These are phyloP conservation scores for Drosophila mayri DNA, from an alignment of 1,140 invertebrate species.

Conservation along the genomic window DNA sequence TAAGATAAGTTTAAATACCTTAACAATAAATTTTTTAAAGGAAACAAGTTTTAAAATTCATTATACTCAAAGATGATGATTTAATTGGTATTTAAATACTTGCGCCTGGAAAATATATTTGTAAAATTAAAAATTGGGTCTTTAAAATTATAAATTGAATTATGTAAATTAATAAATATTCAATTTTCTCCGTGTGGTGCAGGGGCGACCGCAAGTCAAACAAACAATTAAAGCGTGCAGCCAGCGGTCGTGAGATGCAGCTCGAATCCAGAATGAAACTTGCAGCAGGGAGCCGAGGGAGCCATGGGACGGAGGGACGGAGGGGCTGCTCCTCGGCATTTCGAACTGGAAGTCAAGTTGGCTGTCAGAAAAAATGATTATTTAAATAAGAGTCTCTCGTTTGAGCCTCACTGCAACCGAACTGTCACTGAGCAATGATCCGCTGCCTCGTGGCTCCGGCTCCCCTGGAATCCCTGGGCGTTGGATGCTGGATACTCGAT, in stretches of 20 bases:
- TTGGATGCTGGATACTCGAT: conserved; percentile 21
- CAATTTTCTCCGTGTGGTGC: conserved; percentile 22
- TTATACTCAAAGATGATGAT: neutral
- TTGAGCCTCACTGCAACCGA: conserved; percentile 74
- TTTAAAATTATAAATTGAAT: neutral
- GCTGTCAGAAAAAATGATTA: conserved; percentile 85
- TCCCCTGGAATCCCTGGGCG: conserved; percentile 36
- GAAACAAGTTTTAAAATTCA: neutral
- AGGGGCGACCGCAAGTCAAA: conserved; percentile 71
- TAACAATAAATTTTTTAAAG: neutral
- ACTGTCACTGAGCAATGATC: conserved; percentile 72
- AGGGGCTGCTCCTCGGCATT: conserved; percentile 49
- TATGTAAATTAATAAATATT: neutral
- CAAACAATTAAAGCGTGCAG: conserved; percentile 80
- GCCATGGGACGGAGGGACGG: conserved; percentile 3
- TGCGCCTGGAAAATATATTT: neutral
- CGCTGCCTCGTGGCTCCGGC: conserved; percentile 41
- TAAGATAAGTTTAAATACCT: neutral
- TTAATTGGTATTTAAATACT: too few relatives aligned
- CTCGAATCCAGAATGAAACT: conserved; percentile 62
- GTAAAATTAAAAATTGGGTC: neutral
- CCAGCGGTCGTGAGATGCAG: conserved; percentile 46
- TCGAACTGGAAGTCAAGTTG: conserved; percentile 85
- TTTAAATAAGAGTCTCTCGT: conserved; percentile 82
- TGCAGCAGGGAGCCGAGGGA: conserved; percentile 15